Base-by-base conservation (phyloP, 2,888 invertebrate species). In the Synergus japonicus region DNA sequence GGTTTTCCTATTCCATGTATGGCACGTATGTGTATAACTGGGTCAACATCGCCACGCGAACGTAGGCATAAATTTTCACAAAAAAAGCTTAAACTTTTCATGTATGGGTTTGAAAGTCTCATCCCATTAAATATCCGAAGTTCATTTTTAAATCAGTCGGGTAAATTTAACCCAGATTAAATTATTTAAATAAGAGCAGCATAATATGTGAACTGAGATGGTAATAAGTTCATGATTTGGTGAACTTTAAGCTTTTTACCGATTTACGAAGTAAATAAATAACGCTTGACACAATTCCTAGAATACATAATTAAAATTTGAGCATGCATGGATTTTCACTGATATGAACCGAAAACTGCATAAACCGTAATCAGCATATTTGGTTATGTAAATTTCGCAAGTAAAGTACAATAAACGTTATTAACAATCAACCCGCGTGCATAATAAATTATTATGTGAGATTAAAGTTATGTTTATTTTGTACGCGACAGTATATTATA, bases 41-140 rank as follows among this genome's bases (percentile, higher is more conserved):
- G 82, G 84, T 80, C 83, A 84, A 79, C 79, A 69, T 84, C 37
- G 49, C 49, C 82, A 83, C 81, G 78, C 81, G 76, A 83, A 80
- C 76, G 73, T 79, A 76, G 67, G 67, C 60, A 79, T 65, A 79
- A 81, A 82, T 82, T 84, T 80, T 80, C 65, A 77, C 67, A 73
- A 79, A 80, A 83, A 81, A 78, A 73, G 63, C 65, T 76, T 82
- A 78, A 49, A 66, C 18, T 4, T 1, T 22, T 13, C 12, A 12
- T 4, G 4, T 22, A 29, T 29, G 1, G 5, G 4, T 22, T 60
- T 2, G 10, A 29, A 9, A 54, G 8, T 54, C 9, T 54, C n/a
- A 54, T 54, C n/a, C n/a, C 3, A 54, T 54, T 0, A 9, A 54
- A 54, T 9, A 54, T 18, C 15, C 0, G 2, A 54, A n/a, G n/a